Conservation (phyloP, 1,140 invertebrate genomes). For the Drosophila arizonae region DNA sequence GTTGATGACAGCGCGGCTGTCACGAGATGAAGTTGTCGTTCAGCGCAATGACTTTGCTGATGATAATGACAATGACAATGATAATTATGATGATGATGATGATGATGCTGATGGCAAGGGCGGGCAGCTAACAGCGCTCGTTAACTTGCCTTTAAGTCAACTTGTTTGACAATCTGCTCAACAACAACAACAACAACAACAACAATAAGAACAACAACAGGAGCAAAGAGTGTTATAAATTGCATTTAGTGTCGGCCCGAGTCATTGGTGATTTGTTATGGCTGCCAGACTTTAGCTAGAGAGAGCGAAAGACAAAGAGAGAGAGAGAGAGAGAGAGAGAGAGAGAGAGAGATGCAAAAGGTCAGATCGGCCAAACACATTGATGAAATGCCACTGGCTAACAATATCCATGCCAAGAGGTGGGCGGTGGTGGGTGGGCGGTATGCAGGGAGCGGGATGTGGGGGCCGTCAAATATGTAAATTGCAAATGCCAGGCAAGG, state of each 20-base stretch:
- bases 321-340: neutral
- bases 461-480: slow-evolving; percentile 53
- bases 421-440: too few relatives aligned
- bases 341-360: slow-evolving; percentile 36
- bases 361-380: slow-evolving; percentile 38
- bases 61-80: slow-evolving; percentile 56
- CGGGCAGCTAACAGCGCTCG: slow-evolving; percentile 52
- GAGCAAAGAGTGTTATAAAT: slow-evolving; percentile 69
- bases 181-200: slow-evolving; percentile 10
- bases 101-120: slow-evolving; percentile 19
- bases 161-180: slow-evolving; percentile 74
- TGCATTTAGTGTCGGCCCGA: slow-evolving; percentile 75
- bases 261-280: slow-evolving; percentile 79
- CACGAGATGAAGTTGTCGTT: slow-evolving; percentile 35
- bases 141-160: slow-evolving; percentile 75
- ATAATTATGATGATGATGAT: slow-evolving; percentile 36
- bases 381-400: slow-evolving; percentile 46
- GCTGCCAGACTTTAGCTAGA: slow-evolving; percentile 45
- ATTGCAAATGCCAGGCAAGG: slow-evolving; percentile 40
- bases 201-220: slow-evolving; percentile 3
- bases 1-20: slow-evolving; percentile 56
- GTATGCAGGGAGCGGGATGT: too few relatives aligned
- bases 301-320: neutral
- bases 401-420: slow-evolving; percentile 4
- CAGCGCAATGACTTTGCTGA: slow-evolving; percentile 24